A percentile compares a stretch with the other conserved stretches of the same genome.
These are phyloP conservation scores for Phthorimaea operculella DNA, from an alignment of 1,140 invertebrate species.

Conservation along the genomic window DNA sequence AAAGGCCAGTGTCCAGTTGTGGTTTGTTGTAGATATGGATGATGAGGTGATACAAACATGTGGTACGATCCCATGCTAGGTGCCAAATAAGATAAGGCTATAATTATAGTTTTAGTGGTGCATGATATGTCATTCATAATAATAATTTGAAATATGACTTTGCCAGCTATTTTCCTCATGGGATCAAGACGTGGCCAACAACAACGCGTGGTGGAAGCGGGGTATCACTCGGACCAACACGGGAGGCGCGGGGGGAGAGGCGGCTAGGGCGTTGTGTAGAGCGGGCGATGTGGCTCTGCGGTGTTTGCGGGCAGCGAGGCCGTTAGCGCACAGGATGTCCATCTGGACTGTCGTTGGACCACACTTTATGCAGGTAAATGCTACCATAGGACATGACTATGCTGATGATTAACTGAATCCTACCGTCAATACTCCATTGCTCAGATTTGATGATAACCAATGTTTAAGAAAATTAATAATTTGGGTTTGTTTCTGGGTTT, in stretches of 20 bases:
- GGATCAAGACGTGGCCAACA: slow-evolving; percentile 44
- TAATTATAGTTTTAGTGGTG: too few relatives aligned
- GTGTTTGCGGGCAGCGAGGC: slow-evolving; percentile 86
- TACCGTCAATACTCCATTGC: too few relatives aligned
- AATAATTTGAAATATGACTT: not conserved
- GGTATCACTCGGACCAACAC: slow-evolving; percentile 48
- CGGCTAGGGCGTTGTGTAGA: slow-evolving; percentile 78
- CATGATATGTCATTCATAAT: too few relatives aligned
- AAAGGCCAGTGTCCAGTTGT: too few relatives aligned
- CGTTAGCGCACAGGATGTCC: slow-evolving; percentile 89
- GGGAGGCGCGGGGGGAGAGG: slow-evolving; percentile 52
- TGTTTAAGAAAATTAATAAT: too few relatives aligned
- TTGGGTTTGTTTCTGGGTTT: not conserved
- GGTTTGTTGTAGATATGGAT: too few relatives aligned
- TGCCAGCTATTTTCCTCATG: slow-evolving; percentile 39
- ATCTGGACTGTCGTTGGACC: slow-evolving; percentile 91
- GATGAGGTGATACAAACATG: too few relatives aligned
- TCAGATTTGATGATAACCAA: too few relatives aligned
- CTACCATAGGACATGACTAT: slow-evolving; percentile 4
- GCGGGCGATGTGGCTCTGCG: slow-evolving; percentile 89
- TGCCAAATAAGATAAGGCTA: too few relatives aligned
- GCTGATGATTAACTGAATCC: too few relatives aligned
- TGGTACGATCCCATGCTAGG: too few relatives aligned
- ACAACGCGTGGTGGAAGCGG: slow-evolving; percentile 43
- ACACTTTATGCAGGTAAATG: slow-evolving; percentile 86